These are phyloP conservation scores for Engystomops pustulosus DNA, from an alignment of 2,113 vertebrate genomes.

Conservation along the genomic window DNA sequence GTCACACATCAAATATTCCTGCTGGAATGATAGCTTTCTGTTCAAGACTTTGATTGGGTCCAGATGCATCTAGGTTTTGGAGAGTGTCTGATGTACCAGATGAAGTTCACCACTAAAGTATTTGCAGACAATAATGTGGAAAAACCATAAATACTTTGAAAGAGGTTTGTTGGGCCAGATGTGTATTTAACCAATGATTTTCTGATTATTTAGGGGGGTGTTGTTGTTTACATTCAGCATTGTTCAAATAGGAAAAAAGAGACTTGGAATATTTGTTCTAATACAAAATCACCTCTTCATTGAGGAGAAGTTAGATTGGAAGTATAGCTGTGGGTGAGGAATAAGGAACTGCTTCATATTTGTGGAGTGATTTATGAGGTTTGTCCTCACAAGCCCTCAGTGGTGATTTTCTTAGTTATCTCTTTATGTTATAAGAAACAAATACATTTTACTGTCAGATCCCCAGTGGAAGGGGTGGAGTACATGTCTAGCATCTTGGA, in stretches of 20 bases:
- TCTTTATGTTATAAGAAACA: background rate
- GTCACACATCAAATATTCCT: constrained; percentile 51
- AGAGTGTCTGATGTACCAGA: constrained; percentile 51
- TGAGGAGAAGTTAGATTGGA: background rate
- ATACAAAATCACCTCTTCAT: background rate
- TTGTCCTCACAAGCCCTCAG: constrained; percentile 18
- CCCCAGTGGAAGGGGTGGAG: background rate
- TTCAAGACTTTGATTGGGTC: constrained; percentile 45
- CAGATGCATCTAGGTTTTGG: constrained; percentile 48
- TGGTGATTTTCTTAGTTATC: background rate
- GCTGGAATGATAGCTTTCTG: constrained; percentile 45
- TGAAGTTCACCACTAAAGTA: constrained; percentile 51
- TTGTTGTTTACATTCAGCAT: background rate
- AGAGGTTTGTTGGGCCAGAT: constrained; percentile 36
- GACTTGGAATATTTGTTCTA: background rate
- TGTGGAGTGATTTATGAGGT: background rate
- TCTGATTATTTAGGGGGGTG: background rate
- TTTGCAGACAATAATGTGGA: constrained; percentile 53
- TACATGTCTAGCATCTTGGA: background rate
- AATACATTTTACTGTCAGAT: background rate
- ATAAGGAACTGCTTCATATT: background rate
- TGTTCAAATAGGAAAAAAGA: background rate
- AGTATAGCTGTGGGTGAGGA: background rate
- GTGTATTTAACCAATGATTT: constrained; percentile 49
- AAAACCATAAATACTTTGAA: constrained; percentile 52